Conservation (phyloP, 2,113 vertebrate genomes). For the Alouatta palliata region DNA sequence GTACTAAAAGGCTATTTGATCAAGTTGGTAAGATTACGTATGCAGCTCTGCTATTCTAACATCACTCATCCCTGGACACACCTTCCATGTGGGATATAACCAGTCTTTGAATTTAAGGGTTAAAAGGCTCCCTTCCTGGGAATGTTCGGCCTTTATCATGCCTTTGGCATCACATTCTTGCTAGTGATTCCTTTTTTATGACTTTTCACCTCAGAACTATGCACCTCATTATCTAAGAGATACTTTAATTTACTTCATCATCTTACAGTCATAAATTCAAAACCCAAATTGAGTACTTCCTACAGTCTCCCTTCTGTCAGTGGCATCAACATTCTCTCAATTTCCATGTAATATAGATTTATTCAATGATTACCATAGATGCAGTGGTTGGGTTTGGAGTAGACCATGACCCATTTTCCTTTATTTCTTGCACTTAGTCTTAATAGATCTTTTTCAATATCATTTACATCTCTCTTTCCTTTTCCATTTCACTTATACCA, state of each 20-base stretch:
- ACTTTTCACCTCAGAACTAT: neutral
- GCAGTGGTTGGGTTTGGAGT: neutral
- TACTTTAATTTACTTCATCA: neutral
- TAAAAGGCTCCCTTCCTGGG: neutral
- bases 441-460: neutral
- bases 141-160: neutral
- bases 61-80: neutral
- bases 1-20: neutral
- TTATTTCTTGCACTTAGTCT: neutral
- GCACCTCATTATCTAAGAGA: neutral
- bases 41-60: neutral
- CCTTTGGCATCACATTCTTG: neutral
- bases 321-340: neutral
- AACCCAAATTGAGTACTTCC: neutral
- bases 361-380: neutral
- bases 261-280: neutral
- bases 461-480: neutral
- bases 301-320: neutral
- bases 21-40: neutral
- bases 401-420: neutral
- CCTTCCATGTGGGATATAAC: neutral
- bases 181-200: neutral
- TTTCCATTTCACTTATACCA: neutral
- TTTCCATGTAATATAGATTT: neutral
- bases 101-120: neutral